Base-by-base conservation (phyloP, 1,140 invertebrate genomes). In the Drosophila insularis region DNA sequence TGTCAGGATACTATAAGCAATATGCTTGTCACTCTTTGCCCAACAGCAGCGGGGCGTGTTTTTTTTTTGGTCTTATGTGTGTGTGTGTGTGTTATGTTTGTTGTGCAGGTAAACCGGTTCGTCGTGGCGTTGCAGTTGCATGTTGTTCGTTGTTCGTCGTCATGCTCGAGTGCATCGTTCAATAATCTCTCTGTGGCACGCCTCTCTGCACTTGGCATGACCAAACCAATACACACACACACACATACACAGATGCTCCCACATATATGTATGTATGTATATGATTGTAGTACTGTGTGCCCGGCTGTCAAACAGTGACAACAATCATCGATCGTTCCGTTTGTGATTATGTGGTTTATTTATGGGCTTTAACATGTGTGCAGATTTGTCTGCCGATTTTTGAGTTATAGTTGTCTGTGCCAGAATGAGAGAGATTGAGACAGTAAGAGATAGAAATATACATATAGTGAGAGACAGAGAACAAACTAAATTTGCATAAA, bases 291-390 rank as follows among this genome's bases (percentile, higher is more conserved):
- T 5, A 35, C 21, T 63, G 74, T 74, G 71, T 72, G 68, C 74
- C 70, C 71, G 79, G 81, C 89, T 90, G 89, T 90, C 89, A 91
- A 89, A 78, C 85, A 90, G 89, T 91, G 89, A 91, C 90, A 91
- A 91, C 89, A 91, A 91, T 91, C 90, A 91, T 91, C 90, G 90
- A 91, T 91, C 90, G 90, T 91, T 91, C 86, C 90, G 90, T 90
- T 91, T 91, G 89, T 86, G 90, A 91, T 91, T 91, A 91, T 91
- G 90, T 89, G 90, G 89, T 90, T 91, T 91, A 91, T 91, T 91
- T 91, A 91, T 91, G 90, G 90, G 80, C 82, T 84, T 91, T 89
- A 91, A 91, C 90, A 91, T 91, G 90, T 91, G 90, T 91, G 85
- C 85, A 91, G 90, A 91, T 91, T 91, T 91, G 90, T 91, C 90